phyloP scores from a whole-genome alignment of 2,888 invertebrate species.

The Fragum fragum region DNA sequence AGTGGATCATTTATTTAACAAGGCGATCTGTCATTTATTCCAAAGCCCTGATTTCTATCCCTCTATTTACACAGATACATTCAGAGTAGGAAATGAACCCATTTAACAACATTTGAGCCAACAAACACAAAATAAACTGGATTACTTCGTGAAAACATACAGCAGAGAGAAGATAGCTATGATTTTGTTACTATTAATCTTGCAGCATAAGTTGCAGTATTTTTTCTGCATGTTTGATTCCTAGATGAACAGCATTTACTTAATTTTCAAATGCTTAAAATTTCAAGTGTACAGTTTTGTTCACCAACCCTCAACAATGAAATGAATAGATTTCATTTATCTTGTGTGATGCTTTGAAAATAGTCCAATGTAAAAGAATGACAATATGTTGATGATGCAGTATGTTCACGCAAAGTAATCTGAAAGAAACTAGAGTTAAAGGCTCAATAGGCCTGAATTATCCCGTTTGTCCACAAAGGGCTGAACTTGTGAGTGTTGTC shows the following conservation, averaged over 20 bases:
- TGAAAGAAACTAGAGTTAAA: constrained; percentile 22
- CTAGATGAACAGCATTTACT: too few relatives aligned
- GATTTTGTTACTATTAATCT: too few relatives aligned
- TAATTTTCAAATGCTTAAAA: too few relatives aligned
- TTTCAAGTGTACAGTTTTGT: too few relatives aligned
- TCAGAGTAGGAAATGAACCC: constrained; percentile 3
- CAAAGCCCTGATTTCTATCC: neutral
- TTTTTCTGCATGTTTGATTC: too few relatives aligned
- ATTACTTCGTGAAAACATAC: neutral
- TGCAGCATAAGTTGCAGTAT: too few relatives aligned
- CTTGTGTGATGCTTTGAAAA: too few relatives aligned
- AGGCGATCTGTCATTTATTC: too few relatives aligned
- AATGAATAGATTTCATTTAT: too few relatives aligned
- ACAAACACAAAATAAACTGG: constrained; percentile 8
- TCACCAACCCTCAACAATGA: too few relatives aligned
- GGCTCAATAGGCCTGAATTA: constrained; percentile 50
- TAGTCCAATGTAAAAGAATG: too few relatives aligned
- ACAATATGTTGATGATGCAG: neutral
- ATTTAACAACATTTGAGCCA: constrained; percentile 9
- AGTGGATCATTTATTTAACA: too few relatives aligned
- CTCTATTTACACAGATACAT: neutral
- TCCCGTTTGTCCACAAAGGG: constrained; percentile 76
- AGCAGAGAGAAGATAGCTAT: neutral
- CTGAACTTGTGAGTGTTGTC: constrained; percentile 79
- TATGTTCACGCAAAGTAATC: constrained; percentile 22